Evolutionary conservation across 2,888 invertebrate genomes (phyloP).

Genomic region (Lissocephala sabroskyi): DNA sequence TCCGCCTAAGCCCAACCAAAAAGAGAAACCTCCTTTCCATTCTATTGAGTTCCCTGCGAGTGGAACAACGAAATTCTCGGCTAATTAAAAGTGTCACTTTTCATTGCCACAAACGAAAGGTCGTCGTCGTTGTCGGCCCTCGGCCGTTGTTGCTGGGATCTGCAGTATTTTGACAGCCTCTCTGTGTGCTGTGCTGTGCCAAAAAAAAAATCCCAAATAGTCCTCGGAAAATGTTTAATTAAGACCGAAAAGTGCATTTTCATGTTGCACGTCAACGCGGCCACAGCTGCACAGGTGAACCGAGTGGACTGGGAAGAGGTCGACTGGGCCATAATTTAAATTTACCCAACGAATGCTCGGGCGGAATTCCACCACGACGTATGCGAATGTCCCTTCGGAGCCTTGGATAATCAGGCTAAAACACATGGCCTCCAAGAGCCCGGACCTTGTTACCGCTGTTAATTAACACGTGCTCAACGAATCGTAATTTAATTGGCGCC

Average conservation of each 20-base stretch:
- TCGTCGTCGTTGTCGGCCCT: too few species aligned
- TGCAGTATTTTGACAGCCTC: too few species aligned
- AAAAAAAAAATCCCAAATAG: too few species aligned
- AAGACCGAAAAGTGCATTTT: conserved; percentile 66
- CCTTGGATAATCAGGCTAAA: conserved; percentile 54
- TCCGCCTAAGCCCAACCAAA: too few species aligned
- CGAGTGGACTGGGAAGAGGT: too few species aligned
- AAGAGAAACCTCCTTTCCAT: too few species aligned
- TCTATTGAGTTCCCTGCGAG: too few species aligned
- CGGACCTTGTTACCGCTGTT: conserved; percentile 55
- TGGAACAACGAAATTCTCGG: too few species aligned
- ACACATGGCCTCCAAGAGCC: conserved; percentile 50
- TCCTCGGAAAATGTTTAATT: conserved; percentile 53
- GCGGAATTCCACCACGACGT: too few species aligned
- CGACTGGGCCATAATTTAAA: conserved; percentile 53
- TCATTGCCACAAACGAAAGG: not conserved
- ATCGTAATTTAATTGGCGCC: conserved; percentile 69
- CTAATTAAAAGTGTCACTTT: not conserved
- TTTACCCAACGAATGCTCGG: too few species aligned
- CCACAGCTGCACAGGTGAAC: not conserved
- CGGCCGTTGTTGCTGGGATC: too few species aligned
- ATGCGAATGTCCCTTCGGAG: conserved; percentile 62
- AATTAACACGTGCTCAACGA: conserved; percentile 71
- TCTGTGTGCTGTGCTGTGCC: too few species aligned
- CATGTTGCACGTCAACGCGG: conserved; percentile 56